Evolutionary conservation across 2,113 vertebrate genomes (phyloP).

Genomic region (Chloropsis hardwickii): DNA sequence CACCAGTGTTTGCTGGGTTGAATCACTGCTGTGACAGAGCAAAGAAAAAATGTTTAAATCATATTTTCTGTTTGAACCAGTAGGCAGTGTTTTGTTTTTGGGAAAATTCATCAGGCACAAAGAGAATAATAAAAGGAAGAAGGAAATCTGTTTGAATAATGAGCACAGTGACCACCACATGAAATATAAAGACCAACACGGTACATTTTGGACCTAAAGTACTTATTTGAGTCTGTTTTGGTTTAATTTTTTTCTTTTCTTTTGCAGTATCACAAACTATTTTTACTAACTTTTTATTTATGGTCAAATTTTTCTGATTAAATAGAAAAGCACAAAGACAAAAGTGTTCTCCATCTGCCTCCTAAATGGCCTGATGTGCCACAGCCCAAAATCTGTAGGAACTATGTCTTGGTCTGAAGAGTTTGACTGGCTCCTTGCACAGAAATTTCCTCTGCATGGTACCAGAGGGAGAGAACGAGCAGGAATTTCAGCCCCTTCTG

Average conservation of each 20-base stretch:
- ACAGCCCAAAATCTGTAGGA: not conserved
- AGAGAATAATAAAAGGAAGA: not conserved
- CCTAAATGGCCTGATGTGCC: not conserved
- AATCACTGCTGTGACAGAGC: constrained; percentile 26
- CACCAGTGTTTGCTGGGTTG: not conserved
- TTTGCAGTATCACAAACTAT: not conserved
- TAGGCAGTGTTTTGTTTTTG: not conserved
- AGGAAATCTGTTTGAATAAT: not conserved
- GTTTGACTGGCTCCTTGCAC: not conserved
- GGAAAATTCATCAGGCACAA: not conserved
- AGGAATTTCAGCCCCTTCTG: not conserved
- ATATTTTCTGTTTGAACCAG: not conserved
- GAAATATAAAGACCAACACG: not conserved
- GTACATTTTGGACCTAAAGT: not conserved
- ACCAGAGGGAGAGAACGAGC: not conserved
- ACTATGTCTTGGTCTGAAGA: not conserved
- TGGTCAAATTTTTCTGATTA: not conserved
- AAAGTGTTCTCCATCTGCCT: not conserved
- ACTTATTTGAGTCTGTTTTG: not conserved
- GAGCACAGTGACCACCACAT: not conserved
- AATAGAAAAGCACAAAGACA: not conserved
- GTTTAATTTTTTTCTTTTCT: not conserved
- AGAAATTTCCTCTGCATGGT: not conserved
- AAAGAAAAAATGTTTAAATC: not conserved
- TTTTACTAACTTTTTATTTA: not conserved